Evolutionary conservation across 2,888 invertebrate species (phyloP).

Genomic region (Apamea epomidion): DNA sequence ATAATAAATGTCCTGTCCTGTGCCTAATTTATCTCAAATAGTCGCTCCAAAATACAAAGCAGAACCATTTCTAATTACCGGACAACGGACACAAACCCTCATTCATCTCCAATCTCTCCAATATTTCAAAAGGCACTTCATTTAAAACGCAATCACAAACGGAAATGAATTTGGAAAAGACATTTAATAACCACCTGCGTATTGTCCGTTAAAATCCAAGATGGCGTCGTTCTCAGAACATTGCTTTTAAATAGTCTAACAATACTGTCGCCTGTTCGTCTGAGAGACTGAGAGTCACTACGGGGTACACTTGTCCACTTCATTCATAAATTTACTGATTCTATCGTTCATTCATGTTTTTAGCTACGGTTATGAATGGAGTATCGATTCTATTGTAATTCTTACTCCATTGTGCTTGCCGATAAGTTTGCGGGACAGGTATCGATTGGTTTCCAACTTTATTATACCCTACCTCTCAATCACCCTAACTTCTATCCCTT

Average conservation of each 20-base stretch:
- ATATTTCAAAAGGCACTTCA: constrained; percentile 54
- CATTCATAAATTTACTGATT: constrained; percentile 77
- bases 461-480: not conserved
- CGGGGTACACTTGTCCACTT: constrained; percentile 79
- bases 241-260: constrained; percentile 78
- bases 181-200: constrained; percentile 86
- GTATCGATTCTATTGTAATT: constrained; percentile 75
- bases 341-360: constrained; percentile 81
- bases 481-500: constrained; percentile 5
- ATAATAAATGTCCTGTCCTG: not conserved
- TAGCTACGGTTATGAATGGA: constrained; percentile 81
- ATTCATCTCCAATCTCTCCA: constrained; percentile 51
- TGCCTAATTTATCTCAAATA: constrained; percentile 45
- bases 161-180: constrained; percentile 85
- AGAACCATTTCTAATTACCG: constrained; percentile 47
- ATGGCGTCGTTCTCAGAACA: constrained; percentile 74
- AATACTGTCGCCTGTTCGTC: constrained; percentile 80
- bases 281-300: constrained; percentile 71
- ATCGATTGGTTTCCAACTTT: constrained; percentile 61
- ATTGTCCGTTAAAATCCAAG: constrained; percentile 60
- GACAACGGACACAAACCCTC: constrained; percentile 30
- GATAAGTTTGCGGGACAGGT: constrained; percentile 75
- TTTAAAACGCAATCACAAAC: constrained; percentile 73
- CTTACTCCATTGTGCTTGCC: constrained; percentile 67
- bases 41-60: not conserved